Evolutionary conservation across 1,140 invertebrate genomes (phyloP).

Genomic region (Amyelois transitella): DNA sequence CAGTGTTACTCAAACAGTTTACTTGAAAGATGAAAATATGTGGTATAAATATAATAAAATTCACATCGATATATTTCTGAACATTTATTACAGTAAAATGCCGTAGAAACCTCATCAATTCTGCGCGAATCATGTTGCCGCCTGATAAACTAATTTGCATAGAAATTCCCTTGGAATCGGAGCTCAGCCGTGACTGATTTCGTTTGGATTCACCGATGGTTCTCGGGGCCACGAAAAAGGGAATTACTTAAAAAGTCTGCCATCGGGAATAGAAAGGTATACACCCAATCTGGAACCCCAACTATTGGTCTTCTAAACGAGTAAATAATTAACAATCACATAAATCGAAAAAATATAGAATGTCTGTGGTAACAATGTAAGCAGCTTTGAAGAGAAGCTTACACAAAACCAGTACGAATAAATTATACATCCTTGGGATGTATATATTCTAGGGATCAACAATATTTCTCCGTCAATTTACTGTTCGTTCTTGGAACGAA

Average conservation of each 20-base stretch:
- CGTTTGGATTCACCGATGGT: constrained; percentile 12
- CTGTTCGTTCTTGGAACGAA: constrained; percentile 33
- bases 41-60: background rate
- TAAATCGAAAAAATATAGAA: too few relatives aligned
- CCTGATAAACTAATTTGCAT: constrained; percentile 21
- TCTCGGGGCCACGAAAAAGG: background rate
- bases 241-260: background rate
- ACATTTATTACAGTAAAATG: background rate
- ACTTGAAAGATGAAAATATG: too few relatives aligned
- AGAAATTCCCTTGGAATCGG: constrained; percentile 16
- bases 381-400: too few relatives aligned
- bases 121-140: constrained; percentile 15
- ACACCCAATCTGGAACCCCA: too few relatives aligned
- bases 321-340: too few relatives aligned
- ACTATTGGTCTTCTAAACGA: too few relatives aligned
- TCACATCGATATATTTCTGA: background rate
- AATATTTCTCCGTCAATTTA: constrained; percentile 46
- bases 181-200: constrained; percentile 16
- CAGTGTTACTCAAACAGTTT: too few relatives aligned
- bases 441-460: constrained; percentile 36
- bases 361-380: too few relatives aligned
- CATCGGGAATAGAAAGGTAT: too few relatives aligned
- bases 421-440: too few relatives aligned
- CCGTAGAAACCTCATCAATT: constrained; percentile 9
- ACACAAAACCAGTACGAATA: too few relatives aligned